These are phyloP conservation scores for Tympanuchus pallidicinctus DNA, from an alignment of 2,113 vertebrate species.

Conservation along the genomic window DNA sequence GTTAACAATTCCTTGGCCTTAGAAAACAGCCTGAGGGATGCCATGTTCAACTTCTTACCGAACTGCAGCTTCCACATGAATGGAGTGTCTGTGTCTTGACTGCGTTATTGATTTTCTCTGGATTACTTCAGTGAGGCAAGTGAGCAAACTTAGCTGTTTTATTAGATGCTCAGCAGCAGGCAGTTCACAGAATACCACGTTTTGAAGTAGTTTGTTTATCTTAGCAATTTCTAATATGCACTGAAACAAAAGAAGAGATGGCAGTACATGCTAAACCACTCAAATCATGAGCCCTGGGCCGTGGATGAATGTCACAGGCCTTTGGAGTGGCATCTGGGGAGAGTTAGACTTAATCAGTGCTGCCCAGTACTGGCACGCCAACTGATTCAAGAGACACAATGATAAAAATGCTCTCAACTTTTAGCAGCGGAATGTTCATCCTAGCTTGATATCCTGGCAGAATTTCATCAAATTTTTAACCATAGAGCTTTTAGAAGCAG, in stretches of 20 bases:
- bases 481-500: background rate
- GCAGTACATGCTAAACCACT: background rate
- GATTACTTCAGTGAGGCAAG: background rate
- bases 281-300: background rate
- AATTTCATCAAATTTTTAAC: background rate
- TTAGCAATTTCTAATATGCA: background rate
- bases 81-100: slow-evolving; percentile 10
- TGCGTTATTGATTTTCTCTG: slow-evolving; percentile 1
- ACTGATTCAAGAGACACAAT: background rate
- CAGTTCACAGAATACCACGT: background rate
- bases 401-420: background rate
- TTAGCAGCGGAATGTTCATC: background rate
- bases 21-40: slow-evolving; percentile 49
- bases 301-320: background rate
- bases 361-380: background rate
- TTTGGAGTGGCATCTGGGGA: background rate
- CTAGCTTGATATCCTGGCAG: background rate
- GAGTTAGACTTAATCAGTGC: background rate
- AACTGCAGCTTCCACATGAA: slow-evolving; percentile 2
- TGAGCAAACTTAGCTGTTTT: background rate
- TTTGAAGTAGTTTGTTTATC: background rate
- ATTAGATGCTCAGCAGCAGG: background rate
- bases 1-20: slow-evolving; percentile 43
- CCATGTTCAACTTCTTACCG: background rate
- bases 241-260: background rate